Base-by-base conservation (phyloP, 2,113 vertebrate species). In the Dipodomys spectabilis region DNA sequence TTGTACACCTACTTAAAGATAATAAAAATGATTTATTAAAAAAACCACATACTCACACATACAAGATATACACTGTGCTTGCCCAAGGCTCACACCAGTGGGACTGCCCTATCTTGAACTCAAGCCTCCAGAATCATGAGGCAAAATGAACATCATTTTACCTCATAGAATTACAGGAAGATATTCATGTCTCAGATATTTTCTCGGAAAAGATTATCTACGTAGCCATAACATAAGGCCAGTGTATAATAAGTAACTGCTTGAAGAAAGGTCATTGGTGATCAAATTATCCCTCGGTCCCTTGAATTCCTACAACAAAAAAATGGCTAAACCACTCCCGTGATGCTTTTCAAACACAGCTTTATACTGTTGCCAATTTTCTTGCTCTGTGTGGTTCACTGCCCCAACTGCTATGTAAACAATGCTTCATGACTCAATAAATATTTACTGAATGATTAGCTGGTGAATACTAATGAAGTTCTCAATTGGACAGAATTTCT, bases 401-500 rank as follows among this genome's bases (percentile, higher is more conserved):
- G 82, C 39, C 77, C 87, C 35, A 89, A 65, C 7, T 85, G 87
- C 87, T 90, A 92, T 89, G 82, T 57, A 91, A 93, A 94, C 90
- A 91, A 82, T 60, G 85, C 39, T 88, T n/a, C 71, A 79, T 95
- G 94, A 95, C 82, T 94, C 79, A 80, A 86, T 79, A 95, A 95
- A 94, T 95, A 95, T 95, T 95, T 95, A 79, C 60, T 39, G 68
- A 94, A 10, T 88, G 92, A 95, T 95, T 90, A 96, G 69, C 82
- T 30, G 28, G 82, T 77, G 45, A 92, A 73, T 25, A 96, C 49
- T n/a, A 86, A 92, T 77, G 88, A 79, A 93, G 82, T 39, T 82
- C 81, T 81, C 60, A 72, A 78, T 7, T 10, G 25, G 49, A 90
- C 71, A 82, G 60, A 57, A 82, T 96, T 91, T 84, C 90, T 81